Evolutionary conservation across 2,113 vertebrate species (phyloP).

Genomic region (Eleginops maclovinus): DNA sequence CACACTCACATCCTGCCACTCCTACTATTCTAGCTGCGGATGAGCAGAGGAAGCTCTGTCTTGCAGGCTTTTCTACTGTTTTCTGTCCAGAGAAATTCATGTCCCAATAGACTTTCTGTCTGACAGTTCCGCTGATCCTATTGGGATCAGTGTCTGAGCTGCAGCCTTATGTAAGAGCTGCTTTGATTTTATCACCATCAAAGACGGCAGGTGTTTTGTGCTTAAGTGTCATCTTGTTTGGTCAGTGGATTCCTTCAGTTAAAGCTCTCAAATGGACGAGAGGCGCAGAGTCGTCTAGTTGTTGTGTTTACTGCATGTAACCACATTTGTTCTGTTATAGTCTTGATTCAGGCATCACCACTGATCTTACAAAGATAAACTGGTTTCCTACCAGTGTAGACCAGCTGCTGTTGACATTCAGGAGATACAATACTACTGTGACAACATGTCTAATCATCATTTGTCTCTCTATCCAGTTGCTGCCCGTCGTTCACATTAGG

Average conservation of each 20-base stretch:
- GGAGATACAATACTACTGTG: conserved; percentile 7
- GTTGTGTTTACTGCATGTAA: background rate
- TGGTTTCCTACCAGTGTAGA: background rate
- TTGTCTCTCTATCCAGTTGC: conserved; percentile 22
- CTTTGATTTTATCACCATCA: conserved; percentile 65
- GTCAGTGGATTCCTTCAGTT: conserved; percentile 30
- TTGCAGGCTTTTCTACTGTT: conserved; percentile 9
- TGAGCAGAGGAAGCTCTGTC: conserved; percentile 29
- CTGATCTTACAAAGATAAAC: background rate
- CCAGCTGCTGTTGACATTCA: conserved; percentile 32
- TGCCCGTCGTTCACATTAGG: conserved; percentile 17
- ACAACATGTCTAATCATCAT: background rate
- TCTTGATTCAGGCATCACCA: background rate
- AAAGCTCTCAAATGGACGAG: conserved; percentile 5
- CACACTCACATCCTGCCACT: conserved; percentile 21
- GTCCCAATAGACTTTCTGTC: background rate
- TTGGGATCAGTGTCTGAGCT: conserved; percentile 49
- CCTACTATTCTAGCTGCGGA: conserved; percentile 14
- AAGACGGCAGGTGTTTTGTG: conserved; percentile 51
- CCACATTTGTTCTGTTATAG: too few species aligned
- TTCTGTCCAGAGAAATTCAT: conserved; percentile 6
- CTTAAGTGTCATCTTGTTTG: conserved; percentile 30
- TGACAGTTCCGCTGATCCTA: conserved; percentile 21
- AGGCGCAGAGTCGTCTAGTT: background rate
- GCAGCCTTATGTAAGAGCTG: conserved; percentile 1